phyloP scores from a whole-genome alignment of 1,140 invertebrate genomes.

The Ceratina japonica region DNA sequence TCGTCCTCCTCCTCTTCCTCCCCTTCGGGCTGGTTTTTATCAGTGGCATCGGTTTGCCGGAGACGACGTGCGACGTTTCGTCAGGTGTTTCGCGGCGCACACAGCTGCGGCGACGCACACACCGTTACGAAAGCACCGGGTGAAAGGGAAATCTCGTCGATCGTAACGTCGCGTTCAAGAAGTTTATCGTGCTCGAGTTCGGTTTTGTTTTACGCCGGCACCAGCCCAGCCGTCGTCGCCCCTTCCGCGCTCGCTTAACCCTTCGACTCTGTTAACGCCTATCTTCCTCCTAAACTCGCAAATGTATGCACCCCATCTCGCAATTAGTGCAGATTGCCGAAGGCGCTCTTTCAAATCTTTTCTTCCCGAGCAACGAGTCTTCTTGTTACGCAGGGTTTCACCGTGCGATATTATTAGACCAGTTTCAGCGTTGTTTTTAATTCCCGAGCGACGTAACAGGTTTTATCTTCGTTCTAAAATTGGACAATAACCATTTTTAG shows the following conservation, averaged over 20 bases:
- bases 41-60: conserved; percentile 35
- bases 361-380: too few relatives aligned
- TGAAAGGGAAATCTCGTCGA: conserved; percentile 59
- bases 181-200: conserved; percentile 22
- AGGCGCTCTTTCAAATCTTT: too few relatives aligned
- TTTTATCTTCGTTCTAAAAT: not conserved
- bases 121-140: conserved; percentile 37
- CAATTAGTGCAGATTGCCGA: conserved; percentile 4
- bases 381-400: too few relatives aligned
- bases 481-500: conserved; percentile 9
- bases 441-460: too few relatives aligned
- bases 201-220: conserved; percentile 17
- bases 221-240: not conserved
- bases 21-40: conserved; percentile 24
- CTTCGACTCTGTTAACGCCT: not conserved
- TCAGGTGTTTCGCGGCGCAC: conserved; percentile 48
- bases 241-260: conserved; percentile 5
- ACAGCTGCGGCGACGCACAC: conserved; percentile 11
- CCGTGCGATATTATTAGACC: too few relatives aligned
- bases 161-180: conserved; percentile 33
- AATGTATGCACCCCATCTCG: conserved; percentile 16
- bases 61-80: conserved; percentile 40
- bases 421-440: not conserved
- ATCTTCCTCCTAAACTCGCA: conserved; percentile 5
- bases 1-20: too few relatives aligned